phyloP scores from a whole-genome alignment of 2,113 vertebrate species.

The Struthidea cinerea region DNA sequence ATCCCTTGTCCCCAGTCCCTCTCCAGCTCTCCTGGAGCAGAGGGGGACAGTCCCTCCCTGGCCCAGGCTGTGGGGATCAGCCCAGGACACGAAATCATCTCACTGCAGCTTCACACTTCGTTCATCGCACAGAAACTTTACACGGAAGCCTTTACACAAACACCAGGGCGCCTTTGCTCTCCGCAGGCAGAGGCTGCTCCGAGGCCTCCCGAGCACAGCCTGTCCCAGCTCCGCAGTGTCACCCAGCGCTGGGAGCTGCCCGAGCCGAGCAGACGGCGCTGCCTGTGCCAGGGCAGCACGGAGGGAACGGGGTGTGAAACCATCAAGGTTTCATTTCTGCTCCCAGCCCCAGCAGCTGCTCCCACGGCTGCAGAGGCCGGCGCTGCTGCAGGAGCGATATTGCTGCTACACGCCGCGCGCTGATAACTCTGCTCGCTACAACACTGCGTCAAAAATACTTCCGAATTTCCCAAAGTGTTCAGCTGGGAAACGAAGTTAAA shows the following conservation, averaged over 20 bases:
- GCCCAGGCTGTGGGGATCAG: not conserved
- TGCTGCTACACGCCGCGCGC: conserved; percentile 32
- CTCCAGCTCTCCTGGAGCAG: not conserved
- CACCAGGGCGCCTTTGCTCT: not conserved
- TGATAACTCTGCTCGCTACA: conserved; percentile 38
- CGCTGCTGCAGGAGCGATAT: conserved; percentile 21
- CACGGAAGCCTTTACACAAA: rapidly evolving
- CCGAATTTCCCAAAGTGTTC: conserved; percentile 62
- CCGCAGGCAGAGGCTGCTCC: not conserved
- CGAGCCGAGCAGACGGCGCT: not conserved
- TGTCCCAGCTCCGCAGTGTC: not conserved
- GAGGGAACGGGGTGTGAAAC: not conserved
- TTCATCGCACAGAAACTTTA: not conserved
- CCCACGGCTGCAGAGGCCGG: conserved; percentile 48
- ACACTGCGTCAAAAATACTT: conserved; percentile 30
- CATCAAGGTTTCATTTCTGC: conserved; percentile 48
- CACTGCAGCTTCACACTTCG: not conserved
- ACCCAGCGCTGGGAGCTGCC: not conserved
- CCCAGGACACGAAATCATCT: rapidly evolving
- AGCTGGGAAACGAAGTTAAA: conserved; percentile 61
- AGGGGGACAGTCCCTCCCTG: not conserved
- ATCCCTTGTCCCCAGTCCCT: too few relatives aligned
- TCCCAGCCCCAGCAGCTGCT: conserved; percentile 61
- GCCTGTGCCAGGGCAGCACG: not conserved
- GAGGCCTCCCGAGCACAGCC: rapidly evolving